A percentile compares a stretch with the other conserved stretches of the same genome.
These are phyloP conservation scores for Pollenia angustigena DNA, from an alignment of 2,888 invertebrate species.

Conservation along the genomic window DNA sequence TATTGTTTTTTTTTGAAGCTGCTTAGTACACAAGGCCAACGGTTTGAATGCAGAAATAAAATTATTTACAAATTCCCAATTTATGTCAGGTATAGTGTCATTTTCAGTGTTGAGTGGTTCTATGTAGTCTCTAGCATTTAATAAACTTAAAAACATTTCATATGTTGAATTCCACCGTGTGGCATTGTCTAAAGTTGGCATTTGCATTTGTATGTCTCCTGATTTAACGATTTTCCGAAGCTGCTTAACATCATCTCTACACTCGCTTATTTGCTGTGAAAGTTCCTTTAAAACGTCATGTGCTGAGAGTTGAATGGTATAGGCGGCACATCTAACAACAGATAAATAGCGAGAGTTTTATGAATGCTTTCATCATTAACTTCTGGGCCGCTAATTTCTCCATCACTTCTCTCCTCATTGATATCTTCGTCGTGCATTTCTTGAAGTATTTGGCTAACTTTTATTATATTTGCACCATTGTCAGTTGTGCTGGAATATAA, in stretches of 20 bases:
- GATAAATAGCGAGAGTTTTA: neutral
- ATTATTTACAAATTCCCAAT: conserved; percentile 17
- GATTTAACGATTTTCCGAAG: too few relatives aligned
- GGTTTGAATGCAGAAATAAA: neutral
- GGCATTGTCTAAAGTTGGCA: too few relatives aligned
- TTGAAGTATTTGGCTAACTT: neutral
- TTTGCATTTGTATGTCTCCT: too few relatives aligned
- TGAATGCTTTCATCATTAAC: neutral
- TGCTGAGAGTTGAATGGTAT: too few relatives aligned
- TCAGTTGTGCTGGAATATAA: neutral
- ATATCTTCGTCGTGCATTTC: neutral
- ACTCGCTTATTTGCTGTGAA: too few relatives aligned
- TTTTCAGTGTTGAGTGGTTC: neutral
- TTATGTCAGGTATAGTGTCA: neutral
- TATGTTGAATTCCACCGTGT: conserved; percentile 9
- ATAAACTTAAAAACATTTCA: neutral
- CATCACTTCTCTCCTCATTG: neutral
- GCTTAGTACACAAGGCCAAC: conserved; percentile 9
- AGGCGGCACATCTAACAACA: neutral
- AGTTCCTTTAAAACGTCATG: too few relatives aligned
- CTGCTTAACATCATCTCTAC: too few relatives aligned
- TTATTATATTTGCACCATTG: neutral
- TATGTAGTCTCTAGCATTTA: neutral
- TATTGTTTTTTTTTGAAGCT: too few relatives aligned
- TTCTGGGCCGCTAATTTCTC: neutral